Conservation (phyloP, 2,797 vertebrate genomes). For the Nasua narica region DNA sequence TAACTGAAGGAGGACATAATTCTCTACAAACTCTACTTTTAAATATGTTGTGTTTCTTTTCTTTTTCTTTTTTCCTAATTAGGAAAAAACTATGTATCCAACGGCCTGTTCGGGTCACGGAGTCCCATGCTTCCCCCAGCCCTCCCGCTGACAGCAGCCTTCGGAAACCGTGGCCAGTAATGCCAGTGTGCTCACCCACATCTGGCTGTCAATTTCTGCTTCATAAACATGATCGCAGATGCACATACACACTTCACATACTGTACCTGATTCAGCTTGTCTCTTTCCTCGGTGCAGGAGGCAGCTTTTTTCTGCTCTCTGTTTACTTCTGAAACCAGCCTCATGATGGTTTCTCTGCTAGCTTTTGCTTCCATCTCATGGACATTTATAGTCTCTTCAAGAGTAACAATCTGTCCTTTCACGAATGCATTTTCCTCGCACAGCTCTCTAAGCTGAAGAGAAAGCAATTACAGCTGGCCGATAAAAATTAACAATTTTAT, state of each 20-base stretch:
- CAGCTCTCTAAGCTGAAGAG: slow-evolving; percentile 81
- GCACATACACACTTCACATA: not conserved
- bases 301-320: slow-evolving; percentile 85
- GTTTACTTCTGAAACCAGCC: slow-evolving; percentile 88
- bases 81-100: not conserved
- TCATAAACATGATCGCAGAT: not conserved
- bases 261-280: slow-evolving; percentile 87
- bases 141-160: not conserved
- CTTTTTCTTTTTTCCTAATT: not conserved
- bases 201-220: not conserved
- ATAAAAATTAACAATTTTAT: not conserved
- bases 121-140: rapidly evolving
- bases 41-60: not conserved
- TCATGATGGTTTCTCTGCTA: slow-evolving; percentile 90
- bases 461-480: slow-evolving; percentile 44
- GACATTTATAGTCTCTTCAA: slow-evolving; percentile 87
- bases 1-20: not conserved
- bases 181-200: rapidly evolving
- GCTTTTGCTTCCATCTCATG: slow-evolving; percentile 92
- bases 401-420: slow-evolving; percentile 82
- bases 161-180: rapidly evolving
- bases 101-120: not conserved
- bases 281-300: slow-evolving; percentile 81
- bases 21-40: not conserved
- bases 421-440: slow-evolving; percentile 83